Percentiles rank a stretch among this genome's conserved stretches.
Evolutionary conservation across 2,888 invertebrate genomes (phyloP).

Genomic region (Macrosiphum euphorbiae): DNA sequence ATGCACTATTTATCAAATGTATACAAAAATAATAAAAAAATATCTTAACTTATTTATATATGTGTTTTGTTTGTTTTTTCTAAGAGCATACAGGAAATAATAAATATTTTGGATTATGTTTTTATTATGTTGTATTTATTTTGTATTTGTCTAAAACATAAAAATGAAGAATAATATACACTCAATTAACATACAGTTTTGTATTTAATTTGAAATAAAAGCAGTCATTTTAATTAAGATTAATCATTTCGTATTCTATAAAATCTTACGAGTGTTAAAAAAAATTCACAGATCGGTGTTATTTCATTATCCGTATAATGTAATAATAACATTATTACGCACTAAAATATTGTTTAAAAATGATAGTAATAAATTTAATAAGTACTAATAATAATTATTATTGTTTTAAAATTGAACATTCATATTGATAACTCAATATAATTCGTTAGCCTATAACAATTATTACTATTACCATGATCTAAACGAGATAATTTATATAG

Average conservation of each 20-base stretch:
- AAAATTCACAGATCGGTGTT: conserved; percentile 52
- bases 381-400: conserved; percentile 61
- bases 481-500: conserved; percentile 47
- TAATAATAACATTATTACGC: conserved; percentile 51
- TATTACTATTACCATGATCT: conserved; percentile 54
- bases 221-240: conserved; percentile 56
- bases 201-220: conserved; percentile 56
- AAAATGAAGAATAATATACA: conserved; percentile 58
- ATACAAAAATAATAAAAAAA: conserved; percentile 24
- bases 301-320: conserved; percentile 42
- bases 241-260: conserved; percentile 50
- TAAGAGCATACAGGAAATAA: background rate
- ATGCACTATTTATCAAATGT: conserved; percentile 16
- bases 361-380: conserved; percentile 45
- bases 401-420: conserved; percentile 58
- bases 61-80: conserved; percentile 13
- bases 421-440: conserved; percentile 45
- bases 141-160: conserved; percentile 58
- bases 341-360: conserved; percentile 57
- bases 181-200: conserved; percentile 40
- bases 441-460: conserved; percentile 56
- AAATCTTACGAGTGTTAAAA: conserved; percentile 56
- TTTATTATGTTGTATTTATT: conserved; percentile 53
- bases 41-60: background rate
- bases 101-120: conserved; percentile 22